Base-by-base conservation (phyloP, 2,888 invertebrate species). In the Andrena praecox region DNA sequence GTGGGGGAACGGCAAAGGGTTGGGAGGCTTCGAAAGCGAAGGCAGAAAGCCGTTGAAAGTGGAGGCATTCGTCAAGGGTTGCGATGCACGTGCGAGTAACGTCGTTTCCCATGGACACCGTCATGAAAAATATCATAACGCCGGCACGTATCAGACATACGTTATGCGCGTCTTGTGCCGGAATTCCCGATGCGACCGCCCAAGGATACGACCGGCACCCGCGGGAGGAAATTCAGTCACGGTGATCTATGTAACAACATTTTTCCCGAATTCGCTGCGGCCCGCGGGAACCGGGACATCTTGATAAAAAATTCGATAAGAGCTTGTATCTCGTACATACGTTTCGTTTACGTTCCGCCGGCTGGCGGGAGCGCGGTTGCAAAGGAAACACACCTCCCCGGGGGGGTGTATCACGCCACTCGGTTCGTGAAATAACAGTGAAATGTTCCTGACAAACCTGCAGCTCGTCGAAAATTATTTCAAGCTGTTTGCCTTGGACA, bases 101-200 rank as follows among this genome's bases (percentile, higher is more conserved):
- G 85, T 87, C 88, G 87, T 87, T 89, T 84, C 82, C 80, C 75
- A 20, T 59, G 33, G 77, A 74, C 42, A 42, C 84, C 82, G 82
- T 79, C 86, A 70, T 85, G 88, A 89, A 87, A 89, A 89, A 87
- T 89, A 90, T 89, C 87, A 87, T 85, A 89, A 90, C 85, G 84
- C 86, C 79, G 78, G 77, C 87, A 85, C 85, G 86, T 88, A 88
- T 88, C 87, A 82, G 85, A 68, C 82, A 89, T 89, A 88, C 89
- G 88, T 90, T 85, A 90, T 89, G 90, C 89, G 85, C 89, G 79
- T 79, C 84, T 73, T 81, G 87, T 84, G 73, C 16, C 77, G 29
- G 77, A 71, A 82, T 85, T 77, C 72, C 52, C 31, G 71, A 64
- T 27, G 71, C 76, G 42, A 63, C 50, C 75, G 81, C 62, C 72